These are phyloP conservation scores for Metellina segmentata DNA, from an alignment of 2,888 invertebrate genomes.

Conservation along the genomic window DNA sequence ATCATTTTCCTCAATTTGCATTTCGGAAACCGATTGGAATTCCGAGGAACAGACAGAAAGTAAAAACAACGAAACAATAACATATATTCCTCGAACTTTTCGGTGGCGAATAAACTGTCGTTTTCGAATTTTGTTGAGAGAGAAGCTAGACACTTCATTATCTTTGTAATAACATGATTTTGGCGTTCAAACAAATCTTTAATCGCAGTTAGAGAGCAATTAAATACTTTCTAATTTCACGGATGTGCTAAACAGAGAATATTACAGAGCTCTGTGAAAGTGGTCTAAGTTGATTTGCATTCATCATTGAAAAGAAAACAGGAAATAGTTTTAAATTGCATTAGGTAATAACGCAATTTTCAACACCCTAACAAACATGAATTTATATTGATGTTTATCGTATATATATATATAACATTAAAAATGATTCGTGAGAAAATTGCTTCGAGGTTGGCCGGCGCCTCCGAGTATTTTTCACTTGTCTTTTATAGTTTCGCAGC, in stretches of 20 bases:
- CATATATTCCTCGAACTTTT: not conserved
- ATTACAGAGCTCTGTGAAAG: not conserved
- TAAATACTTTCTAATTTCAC: slow-evolving; percentile 39
- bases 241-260: not conserved
- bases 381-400: too few species aligned
- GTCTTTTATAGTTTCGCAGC: too few species aligned
- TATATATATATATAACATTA: too few species aligned
- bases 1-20: slow-evolving; percentile 10
- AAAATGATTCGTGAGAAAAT: too few species aligned
- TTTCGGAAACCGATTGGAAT: slow-evolving; percentile 6
- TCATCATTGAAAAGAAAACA: not conserved
- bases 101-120: not conserved
- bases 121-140: not conserved
- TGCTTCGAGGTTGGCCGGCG: too few species aligned
- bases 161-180: slow-evolving; percentile 41
- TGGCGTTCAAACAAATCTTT: slow-evolving; percentile 38
- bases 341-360: too few species aligned
- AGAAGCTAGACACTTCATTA: slow-evolving; percentile 33
- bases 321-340: too few species aligned
- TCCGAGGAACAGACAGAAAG: not conserved
- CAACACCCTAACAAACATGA: too few species aligned
- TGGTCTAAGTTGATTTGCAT: slow-evolving; percentile 1
- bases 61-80: not conserved
- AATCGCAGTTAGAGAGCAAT: slow-evolving; percentile 27
- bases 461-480: too few species aligned